A percentile compares a stretch with the other conserved stretches of the same genome.
These are phyloP conservation scores for Dicycla oo DNA, from an alignment of 2,888 invertebrate species.

Conservation along the genomic window DNA sequence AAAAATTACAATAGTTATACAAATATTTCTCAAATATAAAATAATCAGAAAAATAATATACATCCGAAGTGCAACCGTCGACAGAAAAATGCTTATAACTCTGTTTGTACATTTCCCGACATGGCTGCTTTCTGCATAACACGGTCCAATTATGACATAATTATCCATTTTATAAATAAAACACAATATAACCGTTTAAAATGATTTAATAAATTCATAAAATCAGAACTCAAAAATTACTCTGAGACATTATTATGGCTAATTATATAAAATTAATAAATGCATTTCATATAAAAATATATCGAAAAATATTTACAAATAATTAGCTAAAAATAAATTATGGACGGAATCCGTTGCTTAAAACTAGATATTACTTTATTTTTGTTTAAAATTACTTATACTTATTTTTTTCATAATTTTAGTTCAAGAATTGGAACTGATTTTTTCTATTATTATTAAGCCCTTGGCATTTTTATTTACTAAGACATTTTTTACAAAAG, in stretches of 20 bases:
- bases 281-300: conserved; percentile 72
- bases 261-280: conserved; percentile 82
- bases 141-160: too few relatives aligned
- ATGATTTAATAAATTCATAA: conserved; percentile 70
- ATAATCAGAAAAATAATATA: too few relatives aligned
- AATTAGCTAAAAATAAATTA: conserved; percentile 74
- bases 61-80: too few relatives aligned
- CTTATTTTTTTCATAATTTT: conserved; percentile 34
- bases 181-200: conserved; percentile 52
- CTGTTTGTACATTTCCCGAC: too few relatives aligned
- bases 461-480: conserved; percentile 51
- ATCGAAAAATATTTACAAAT: conserved; percentile 74
- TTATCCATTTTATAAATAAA: background rate
- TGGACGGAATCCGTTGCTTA: conserved; percentile 66
- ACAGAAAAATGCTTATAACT: too few relatives aligned
- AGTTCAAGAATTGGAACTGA: conserved; percentile 44
- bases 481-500: conserved; percentile 62
- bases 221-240: conserved; percentile 61
- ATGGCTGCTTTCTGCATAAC: too few relatives aligned
- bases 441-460: conserved; percentile 42
- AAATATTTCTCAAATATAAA: too few relatives aligned
- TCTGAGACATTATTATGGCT: conserved; percentile 75
- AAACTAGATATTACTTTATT: conserved; percentile 43
- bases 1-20: background rate
- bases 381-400: conserved; percentile 47